Evolutionary conservation across 35 echinoderm and acorn worm species (phyloP).

Genomic region (Hemicentrotus pulcherrimus): DNA sequence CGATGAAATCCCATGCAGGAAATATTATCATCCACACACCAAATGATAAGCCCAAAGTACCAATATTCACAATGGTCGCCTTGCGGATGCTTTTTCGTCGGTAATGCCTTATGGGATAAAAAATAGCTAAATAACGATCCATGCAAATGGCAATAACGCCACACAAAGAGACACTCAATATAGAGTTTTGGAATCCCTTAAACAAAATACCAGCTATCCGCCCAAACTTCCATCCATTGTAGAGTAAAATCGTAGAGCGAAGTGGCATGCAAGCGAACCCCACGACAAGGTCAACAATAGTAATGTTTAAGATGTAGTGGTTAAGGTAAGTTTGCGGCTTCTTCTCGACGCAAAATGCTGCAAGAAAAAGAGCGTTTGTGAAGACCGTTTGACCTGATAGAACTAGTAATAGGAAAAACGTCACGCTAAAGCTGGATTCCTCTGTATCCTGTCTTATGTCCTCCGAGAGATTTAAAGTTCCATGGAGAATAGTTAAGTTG

Average conservation of each 20-base stretch:
- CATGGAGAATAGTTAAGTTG: too few relatives aligned
- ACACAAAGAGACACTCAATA: conserved; percentile 12
- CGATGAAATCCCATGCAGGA: background rate
- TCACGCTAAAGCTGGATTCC: too few relatives aligned
- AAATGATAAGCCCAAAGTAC: conserved; percentile 30
- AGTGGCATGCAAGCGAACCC: conserved; percentile 34
- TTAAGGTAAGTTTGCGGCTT: conserved; percentile 43
- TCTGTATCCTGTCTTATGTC: too few relatives aligned
- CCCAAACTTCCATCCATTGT: background rate
- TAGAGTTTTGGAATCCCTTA: background rate
- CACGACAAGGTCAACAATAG: conserved; percentile 17
- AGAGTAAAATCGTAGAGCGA: background rate
- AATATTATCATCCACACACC: conserved; percentile 30
- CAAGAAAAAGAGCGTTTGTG: conserved; percentile 19
- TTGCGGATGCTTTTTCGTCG: background rate
- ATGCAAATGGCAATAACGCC: conserved; percentile 36
- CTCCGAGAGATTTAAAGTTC: too few relatives aligned
- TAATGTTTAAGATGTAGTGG: conserved; percentile 40
- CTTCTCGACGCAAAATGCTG: conserved; percentile 29
- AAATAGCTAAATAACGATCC: conserved; percentile 52
- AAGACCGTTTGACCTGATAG: background rate
- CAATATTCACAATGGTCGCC: background rate
- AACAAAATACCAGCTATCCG: background rate
- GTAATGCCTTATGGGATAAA: conserved; percentile 28
- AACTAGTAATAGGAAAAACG: too few relatives aligned